phyloP scores from a whole-genome alignment of 2,797 vertebrate genomes.

The Gambusia yucatana region DNA sequence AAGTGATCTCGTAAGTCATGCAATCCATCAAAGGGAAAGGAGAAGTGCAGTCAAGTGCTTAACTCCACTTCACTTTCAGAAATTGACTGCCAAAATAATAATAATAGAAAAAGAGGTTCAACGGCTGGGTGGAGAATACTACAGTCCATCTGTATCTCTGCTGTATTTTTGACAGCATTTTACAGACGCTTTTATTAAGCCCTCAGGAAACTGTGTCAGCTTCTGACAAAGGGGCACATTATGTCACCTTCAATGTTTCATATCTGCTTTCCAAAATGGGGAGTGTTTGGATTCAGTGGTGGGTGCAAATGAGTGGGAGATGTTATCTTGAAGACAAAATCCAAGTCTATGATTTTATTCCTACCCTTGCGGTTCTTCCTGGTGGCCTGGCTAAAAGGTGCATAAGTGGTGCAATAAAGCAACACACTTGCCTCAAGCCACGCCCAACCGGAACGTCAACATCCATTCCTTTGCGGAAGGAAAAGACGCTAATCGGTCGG shows the following conservation, averaged over 20 bases:
- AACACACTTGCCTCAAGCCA: constrained; percentile 52
- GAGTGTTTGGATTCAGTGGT: neutral
- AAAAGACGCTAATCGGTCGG: constrained; percentile 55
- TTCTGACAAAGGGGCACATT: neutral
- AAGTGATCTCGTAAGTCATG: neutral
- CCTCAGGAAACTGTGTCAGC: constrained; percentile 3
- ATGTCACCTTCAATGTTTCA: constrained; percentile 3
- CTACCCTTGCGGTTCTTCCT: constrained; percentile 27
- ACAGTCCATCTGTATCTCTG: neutral
- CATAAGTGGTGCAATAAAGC: constrained; percentile 49
- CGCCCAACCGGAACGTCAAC: constrained; percentile 52
- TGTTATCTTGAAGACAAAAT: constrained; percentile 22
- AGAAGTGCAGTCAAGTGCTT: neutral
- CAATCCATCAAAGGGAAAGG: neutral
- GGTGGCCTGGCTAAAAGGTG: constrained; percentile 44
- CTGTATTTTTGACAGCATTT: neutral
- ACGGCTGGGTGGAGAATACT: neutral
- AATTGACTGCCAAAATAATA: neutral
- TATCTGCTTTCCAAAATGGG: neutral
- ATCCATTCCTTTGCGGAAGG: constrained; percentile 48
- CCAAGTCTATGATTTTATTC: constrained; percentile 32
- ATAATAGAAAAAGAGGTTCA: neutral
- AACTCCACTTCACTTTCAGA: neutral
- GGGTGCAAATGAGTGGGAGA: constrained; percentile 3
- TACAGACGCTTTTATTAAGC: neutral